phyloP scores from a whole-genome alignment of 2,888 invertebrate genomes.

The Oeneis ivallda region DNA sequence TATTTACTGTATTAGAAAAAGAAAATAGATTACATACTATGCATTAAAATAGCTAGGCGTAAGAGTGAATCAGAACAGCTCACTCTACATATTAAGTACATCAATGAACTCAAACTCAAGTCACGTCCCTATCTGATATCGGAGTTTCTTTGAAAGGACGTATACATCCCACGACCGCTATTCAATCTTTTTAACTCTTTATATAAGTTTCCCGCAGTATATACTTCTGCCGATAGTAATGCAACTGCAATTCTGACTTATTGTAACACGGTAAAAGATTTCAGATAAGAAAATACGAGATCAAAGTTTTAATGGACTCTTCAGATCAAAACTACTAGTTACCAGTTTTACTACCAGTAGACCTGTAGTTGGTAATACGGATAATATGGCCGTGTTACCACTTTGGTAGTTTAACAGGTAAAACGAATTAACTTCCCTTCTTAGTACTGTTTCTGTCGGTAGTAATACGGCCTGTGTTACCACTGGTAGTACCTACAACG shows the following conservation, averaged over 20 bases:
- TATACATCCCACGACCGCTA: constrained; percentile 31
- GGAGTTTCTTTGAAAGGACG: constrained; percentile 32
- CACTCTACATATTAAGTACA: constrained; percentile 22
- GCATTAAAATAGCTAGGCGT: background rate
- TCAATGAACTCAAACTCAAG: constrained; percentile 28
- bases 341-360: too few species aligned
- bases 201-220: constrained; percentile 24
- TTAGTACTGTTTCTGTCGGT: too few species aligned
- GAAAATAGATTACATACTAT: background rate
- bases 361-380: too few species aligned
- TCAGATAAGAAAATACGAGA: background rate
- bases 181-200: constrained; percentile 34
- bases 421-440: too few species aligned
- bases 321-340: too few species aligned
- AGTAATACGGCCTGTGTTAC: background rate
- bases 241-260: constrained; percentile 25
- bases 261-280: constrained; percentile 12
- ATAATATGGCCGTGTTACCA: too few species aligned
- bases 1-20: background rate
- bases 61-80: constrained; percentile 1
- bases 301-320: constrained; percentile 1
- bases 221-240: constrained; percentile 19
- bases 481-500: background rate
- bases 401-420: too few species aligned
- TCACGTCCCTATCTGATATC: constrained; percentile 34